Evolutionary conservation across 2,113 vertebrate genomes (phyloP).

Genomic region (Suncus etruscus): DNA sequence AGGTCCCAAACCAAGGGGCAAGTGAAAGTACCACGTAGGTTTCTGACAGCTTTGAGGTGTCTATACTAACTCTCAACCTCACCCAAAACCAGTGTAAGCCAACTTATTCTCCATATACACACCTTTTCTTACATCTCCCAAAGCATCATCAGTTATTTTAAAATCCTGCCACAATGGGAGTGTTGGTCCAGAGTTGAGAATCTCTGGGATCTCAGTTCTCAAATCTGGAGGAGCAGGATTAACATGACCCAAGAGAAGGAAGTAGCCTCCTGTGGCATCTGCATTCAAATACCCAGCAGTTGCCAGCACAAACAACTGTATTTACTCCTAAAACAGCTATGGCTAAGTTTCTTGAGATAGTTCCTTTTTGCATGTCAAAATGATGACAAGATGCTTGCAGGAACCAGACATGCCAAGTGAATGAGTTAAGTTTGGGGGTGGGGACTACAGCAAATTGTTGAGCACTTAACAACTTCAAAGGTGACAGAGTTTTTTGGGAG

Average conservation of each 20-base stretch:
- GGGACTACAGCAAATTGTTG: neutral
- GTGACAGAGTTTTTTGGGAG: neutral
- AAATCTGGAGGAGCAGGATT: neutral
- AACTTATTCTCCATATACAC: neutral
- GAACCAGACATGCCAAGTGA: neutral
- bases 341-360: neutral
- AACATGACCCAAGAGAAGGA: neutral
- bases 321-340: too few species aligned
- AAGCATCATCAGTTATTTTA: neutral
- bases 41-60: neutral
- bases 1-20: neutral
- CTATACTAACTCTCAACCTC: neutral
- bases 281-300: too few species aligned
- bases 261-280: neutral
- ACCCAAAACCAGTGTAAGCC: neutral
- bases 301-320: too few species aligned
- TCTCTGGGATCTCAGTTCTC: neutral
- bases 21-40: neutral
- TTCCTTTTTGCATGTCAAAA: neutral
- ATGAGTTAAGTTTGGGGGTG: neutral
- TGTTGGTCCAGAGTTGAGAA: neutral
- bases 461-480: neutral
- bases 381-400: neutral
- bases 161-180: neutral
- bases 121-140: rapidly evolving